These are phyloP conservation scores for Psophia crepitans DNA, from an alignment of 2,113 vertebrate species.

Conservation along the genomic window DNA sequence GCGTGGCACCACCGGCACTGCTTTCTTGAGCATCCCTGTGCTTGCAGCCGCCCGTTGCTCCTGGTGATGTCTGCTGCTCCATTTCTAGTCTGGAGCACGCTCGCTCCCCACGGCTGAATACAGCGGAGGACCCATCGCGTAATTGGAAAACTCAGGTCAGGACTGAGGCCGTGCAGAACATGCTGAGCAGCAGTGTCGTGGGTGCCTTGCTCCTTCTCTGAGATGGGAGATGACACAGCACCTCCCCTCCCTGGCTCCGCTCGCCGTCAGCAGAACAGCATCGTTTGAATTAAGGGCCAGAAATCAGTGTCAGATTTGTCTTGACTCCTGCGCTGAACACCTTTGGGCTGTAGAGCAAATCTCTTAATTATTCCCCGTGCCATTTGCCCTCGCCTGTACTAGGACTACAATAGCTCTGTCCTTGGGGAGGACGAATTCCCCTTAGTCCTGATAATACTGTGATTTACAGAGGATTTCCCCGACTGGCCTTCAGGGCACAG, in stretches of 20 bases:
- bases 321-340: background rate
- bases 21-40: background rate
- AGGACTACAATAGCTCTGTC: conserved; percentile 16
- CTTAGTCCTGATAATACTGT: background rate
- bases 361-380: conserved; percentile 15
- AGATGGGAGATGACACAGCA: background rate
- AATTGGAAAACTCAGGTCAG: background rate
- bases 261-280: background rate
- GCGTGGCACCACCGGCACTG: accelerated
- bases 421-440: conserved; percentile 28
- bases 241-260: background rate
- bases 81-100: background rate
- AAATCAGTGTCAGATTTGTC: conserved; percentile 31
- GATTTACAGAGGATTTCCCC: conserved; percentile 17
- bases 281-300: background rate
- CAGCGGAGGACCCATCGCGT: background rate
- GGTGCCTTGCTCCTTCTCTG: background rate
- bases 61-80: background rate
- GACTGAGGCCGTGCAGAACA: background rate
- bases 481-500: background rate
- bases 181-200: background rate
- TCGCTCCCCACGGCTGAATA: background rate
- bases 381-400: conserved; percentile 10
- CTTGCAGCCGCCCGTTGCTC: background rate
- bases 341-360: conserved; percentile 35